Conservation (phyloP, 2,113 vertebrate species). For the Triplophysa siluroides region DNA sequence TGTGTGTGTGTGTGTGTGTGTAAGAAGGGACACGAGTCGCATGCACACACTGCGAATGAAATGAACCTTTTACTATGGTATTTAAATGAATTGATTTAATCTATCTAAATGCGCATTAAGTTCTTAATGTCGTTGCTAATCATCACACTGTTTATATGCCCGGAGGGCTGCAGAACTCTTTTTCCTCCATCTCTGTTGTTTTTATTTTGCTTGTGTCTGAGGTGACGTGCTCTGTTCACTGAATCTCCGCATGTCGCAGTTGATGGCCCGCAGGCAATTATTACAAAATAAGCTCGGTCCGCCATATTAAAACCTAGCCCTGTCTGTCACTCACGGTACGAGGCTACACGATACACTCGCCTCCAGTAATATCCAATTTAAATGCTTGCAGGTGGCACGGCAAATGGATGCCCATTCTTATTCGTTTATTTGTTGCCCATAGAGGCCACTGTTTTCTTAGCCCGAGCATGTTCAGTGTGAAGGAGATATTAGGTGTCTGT, state of each 20-base stretch:
- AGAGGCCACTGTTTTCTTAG: slow-evolving; percentile 27
- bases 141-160: slow-evolving; percentile 49
- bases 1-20: neutral
- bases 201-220: slow-evolving; percentile 41
- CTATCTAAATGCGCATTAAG: slow-evolving; percentile 48
- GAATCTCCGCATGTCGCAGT: neutral
- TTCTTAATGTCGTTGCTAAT: slow-evolving; percentile 53
- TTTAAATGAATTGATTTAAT: slow-evolving; percentile 52
- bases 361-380: slow-evolving; percentile 41
- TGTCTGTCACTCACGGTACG: slow-evolving; percentile 37
- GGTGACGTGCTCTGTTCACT: slow-evolving; percentile 1
- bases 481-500: neutral
- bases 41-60: neutral
- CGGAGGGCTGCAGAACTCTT: slow-evolving; percentile 20
- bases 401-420: slow-evolving; percentile 15
- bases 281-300: neutral
- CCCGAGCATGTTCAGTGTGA: neutral
- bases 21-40: neutral
- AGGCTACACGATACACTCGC: slow-evolving; percentile 6
- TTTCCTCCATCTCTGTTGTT: slow-evolving; percentile 15
- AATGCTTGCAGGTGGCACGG: slow-evolving; percentile 17
- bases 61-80: slow-evolving; percentile 21
- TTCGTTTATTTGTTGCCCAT: slow-evolving; percentile 21
- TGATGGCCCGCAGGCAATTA: slow-evolving; percentile 40
- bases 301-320: slow-evolving; percentile 22